Conservation (phyloP, 2,797 vertebrate species). For the Propithecus deckenii region DNA sequence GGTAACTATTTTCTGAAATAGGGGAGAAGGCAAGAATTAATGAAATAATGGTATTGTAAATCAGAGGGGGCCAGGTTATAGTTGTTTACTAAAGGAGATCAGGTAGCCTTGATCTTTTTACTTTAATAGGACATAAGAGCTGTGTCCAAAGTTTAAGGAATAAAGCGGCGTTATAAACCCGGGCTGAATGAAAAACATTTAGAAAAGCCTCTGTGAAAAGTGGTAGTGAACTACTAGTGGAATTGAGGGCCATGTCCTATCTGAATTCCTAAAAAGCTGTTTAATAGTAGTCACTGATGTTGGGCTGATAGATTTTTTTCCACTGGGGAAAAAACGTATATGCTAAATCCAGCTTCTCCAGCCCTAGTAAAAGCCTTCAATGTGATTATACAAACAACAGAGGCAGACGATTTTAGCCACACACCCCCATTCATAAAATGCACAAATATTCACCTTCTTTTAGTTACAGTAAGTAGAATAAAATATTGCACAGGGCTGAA, state of each 20-base stretch:
- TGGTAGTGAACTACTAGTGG: background rate
- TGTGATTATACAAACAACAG: background rate
- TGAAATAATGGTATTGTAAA: background rate
- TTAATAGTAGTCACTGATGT: background rate
- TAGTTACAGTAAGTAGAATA: background rate
- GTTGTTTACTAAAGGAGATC: background rate
- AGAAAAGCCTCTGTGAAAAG: background rate
- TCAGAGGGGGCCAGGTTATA: background rate
- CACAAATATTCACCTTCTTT: background rate
- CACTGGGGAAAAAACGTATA: background rate
- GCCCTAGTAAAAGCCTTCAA: background rate
- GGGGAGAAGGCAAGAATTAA: background rate
- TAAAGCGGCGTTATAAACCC: background rate
- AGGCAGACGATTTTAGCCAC: background rate
- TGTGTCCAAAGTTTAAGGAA: background rate
- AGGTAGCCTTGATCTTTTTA: background rate
- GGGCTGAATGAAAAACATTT: background rate
- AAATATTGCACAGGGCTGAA: constrained; percentile 9
- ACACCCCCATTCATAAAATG: background rate
- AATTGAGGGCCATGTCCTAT: background rate
- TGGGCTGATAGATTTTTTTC: constrained; percentile 9
- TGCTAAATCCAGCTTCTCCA: background rate
- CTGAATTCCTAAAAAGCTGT: background rate
- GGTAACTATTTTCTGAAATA: background rate
- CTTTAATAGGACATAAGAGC: background rate